Conservation (phyloP, 2,888 invertebrate genomes). For the Exephanes ischioxanthus region DNA sequence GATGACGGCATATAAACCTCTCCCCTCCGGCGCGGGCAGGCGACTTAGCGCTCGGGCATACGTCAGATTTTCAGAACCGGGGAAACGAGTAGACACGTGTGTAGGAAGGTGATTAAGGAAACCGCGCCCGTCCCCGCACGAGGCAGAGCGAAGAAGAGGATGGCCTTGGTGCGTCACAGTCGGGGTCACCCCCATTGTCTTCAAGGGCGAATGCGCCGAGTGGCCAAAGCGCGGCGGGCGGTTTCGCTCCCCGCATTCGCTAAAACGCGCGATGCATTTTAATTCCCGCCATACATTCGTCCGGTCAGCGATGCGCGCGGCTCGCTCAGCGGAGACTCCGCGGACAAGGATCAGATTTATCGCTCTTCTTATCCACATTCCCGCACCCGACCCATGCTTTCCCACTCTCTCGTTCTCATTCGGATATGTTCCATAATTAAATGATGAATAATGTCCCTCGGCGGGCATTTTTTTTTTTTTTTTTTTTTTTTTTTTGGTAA, state of each 20-base stretch:
- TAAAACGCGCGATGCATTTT: slow-evolving; percentile 68
- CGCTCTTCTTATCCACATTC: slow-evolving; percentile 58
- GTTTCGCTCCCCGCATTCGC: neutral
- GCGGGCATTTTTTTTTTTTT: neutral
- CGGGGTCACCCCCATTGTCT: slow-evolving; percentile 80
- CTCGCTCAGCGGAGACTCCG: slow-evolving; percentile 10
- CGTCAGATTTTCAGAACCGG: slow-evolving; percentile 41
- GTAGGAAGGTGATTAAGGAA: slow-evolving; percentile 21
- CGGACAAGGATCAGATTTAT: slow-evolving; percentile 67
- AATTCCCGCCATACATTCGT: slow-evolving; percentile 56
- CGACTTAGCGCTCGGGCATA: slow-evolving; percentile 50
- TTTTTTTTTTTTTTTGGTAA: neutral
- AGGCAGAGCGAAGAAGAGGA: slow-evolving; percentile 63
- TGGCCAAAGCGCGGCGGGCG: slow-evolving; percentile 43
- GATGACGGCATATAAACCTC: slow-evolving; percentile 47
- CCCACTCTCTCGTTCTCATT: slow-evolving; percentile 36
- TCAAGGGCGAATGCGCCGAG: slow-evolving; percentile 74
- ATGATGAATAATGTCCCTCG: slow-evolving; percentile 53
- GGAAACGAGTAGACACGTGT: slow-evolving; percentile 34
- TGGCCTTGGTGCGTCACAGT: slow-evolving; percentile 81
- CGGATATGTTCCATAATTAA: slow-evolving; percentile 64
- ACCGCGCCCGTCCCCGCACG: slow-evolving; percentile 12
- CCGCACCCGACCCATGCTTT: slow-evolving; percentile 51
- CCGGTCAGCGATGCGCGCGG: neutral
- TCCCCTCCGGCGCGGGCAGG: slow-evolving; percentile 9